Conservation (phyloP, 2,888 invertebrate genomes). For the Diaprepes abbreviatus region DNA sequence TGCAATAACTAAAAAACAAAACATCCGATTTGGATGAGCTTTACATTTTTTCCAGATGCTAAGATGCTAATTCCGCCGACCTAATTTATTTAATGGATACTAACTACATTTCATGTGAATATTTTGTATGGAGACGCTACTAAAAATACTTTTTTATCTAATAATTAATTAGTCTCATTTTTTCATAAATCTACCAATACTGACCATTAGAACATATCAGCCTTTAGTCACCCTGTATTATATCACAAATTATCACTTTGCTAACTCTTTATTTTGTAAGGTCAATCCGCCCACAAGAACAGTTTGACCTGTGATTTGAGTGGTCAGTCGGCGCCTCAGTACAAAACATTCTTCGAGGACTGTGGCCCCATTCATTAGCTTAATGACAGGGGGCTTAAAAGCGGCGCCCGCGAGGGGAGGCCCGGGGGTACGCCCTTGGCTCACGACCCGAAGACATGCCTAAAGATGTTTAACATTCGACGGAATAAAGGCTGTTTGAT, state of each 20-base stretch:
- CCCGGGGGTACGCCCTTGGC: conserved; percentile 27
- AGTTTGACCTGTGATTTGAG: conserved; percentile 20
- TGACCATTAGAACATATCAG: too few species aligned
- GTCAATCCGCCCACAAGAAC: conserved; percentile 24
- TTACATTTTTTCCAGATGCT: too few species aligned
- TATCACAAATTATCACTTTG: conserved; percentile 30
- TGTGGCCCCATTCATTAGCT: conserved; percentile 25
- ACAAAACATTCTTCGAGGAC: conserved; percentile 23
- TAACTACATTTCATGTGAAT: too few species aligned
- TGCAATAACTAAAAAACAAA: too few species aligned
- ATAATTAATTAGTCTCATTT: too few species aligned
- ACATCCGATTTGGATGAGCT: too few species aligned
- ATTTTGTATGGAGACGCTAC: too few species aligned
- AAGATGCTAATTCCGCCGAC: too few species aligned
- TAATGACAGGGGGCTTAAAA: conserved; percentile 27
- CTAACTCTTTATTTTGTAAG: conserved; percentile 26
- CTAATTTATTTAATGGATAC: too few species aligned
- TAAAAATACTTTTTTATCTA: too few species aligned
- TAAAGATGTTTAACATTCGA: conserved; percentile 21
- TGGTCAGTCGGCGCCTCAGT: conserved; percentile 28
- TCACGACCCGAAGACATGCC: conserved; percentile 25
- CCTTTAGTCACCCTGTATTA: conserved; percentile 1
- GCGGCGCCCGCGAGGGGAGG: conserved; percentile 23
- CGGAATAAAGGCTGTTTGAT: neutral
- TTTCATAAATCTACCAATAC: too few species aligned